Conservation (phyloP, 2,888 invertebrate species). For the Noctua pronuba region DNA sequence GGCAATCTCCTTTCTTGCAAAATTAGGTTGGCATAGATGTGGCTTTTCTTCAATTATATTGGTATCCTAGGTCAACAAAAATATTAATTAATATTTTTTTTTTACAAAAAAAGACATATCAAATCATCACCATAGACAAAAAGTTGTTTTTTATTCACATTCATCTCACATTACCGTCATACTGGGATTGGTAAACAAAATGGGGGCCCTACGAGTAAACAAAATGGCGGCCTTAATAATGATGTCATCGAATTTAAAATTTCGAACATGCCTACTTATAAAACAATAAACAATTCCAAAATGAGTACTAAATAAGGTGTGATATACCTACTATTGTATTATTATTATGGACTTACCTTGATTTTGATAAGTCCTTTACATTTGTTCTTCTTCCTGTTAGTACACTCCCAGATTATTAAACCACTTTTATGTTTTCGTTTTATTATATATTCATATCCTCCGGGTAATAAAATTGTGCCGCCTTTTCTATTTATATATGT, state of each 20-base stretch:
- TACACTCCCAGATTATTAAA: slow-evolving; percentile 27
- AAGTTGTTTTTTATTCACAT: slow-evolving; percentile 41
- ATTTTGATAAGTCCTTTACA: slow-evolving; percentile 25
- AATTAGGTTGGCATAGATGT: slow-evolving; percentile 24
- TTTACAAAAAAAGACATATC: slow-evolving; percentile 3
- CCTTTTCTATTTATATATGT: slow-evolving; percentile 19
- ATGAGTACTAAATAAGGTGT: slow-evolving; percentile 20
- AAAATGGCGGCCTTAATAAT: slow-evolving; percentile 18
- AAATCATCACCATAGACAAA: slow-evolving; percentile 3
- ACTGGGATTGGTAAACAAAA: slow-evolving; percentile 17
- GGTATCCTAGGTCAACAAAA: slow-evolving; percentile 10
- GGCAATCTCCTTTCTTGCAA: slow-evolving; percentile 30
- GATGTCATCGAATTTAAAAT: slow-evolving; percentile 24
- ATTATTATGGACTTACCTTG: slow-evolving; percentile 30
- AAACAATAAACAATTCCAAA: slow-evolving; percentile 18
- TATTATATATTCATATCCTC: slow-evolving; percentile 18
- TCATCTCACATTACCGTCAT: slow-evolving; percentile 1
- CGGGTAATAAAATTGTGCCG: slow-evolving; percentile 14
- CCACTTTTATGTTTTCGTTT: slow-evolving; percentile 23
- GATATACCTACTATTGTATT: slow-evolving; percentile 16
- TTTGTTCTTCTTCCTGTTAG: slow-evolving; percentile 21
- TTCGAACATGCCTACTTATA: slow-evolving; percentile 20
- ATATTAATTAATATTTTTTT: slow-evolving; percentile 5
- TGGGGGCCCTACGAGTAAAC: too few relatives aligned
- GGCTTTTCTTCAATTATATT: slow-evolving; percentile 33